Base-by-base conservation (phyloP, 2,888 invertebrate species). In the Philonicus albiceps region DNA sequence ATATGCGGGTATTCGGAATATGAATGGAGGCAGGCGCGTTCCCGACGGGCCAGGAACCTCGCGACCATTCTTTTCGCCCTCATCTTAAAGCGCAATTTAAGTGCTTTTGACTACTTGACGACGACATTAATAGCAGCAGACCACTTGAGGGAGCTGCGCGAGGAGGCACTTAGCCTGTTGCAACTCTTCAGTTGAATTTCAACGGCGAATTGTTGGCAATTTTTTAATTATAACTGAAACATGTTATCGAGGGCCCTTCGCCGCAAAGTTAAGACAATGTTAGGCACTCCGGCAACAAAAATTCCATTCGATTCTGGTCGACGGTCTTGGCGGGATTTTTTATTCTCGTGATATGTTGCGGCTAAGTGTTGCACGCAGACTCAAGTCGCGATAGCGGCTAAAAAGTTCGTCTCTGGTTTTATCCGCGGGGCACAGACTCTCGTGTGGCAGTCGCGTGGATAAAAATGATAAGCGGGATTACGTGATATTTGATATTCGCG, bases 81-180 rank as follows among this genome's bases (percentile, higher is more conserved):
- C 81, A 81, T 81, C 81, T 81, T 64, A 81, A 64, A 81, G 81
- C 64, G 64, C 64, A 81, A 81, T 37, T 81, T 55, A 81, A 81
- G 81, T 81, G 81, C 81, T 81, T 81, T 81, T 64, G 81, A 81
- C 81, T 81, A 81, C 81, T 81, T 81, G 81, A 81, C 81, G 81
- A 81, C 81, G 81, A 81, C 81, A 37, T 64, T 55, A 64, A 81
- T 55, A 81, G 55, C 81, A 34, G 27, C 81, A 81, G 55, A 81
- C 81, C 64, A 81, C 81, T 81, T 81, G 55, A 81, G 74, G 34
- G 81, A 19, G 22, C 37, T 81, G 64, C 34, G 81, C 34, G 81
- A 64, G 64, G 11, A 55, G 64, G 81, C 55, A 81, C 81, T 81
- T 81, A 81, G 31, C 55, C 55, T 81, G 81, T 81, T 81, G 34